Evolutionary conservation across 2,113 vertebrate species (phyloP).

Genomic region (Phasianus colchicus): DNA sequence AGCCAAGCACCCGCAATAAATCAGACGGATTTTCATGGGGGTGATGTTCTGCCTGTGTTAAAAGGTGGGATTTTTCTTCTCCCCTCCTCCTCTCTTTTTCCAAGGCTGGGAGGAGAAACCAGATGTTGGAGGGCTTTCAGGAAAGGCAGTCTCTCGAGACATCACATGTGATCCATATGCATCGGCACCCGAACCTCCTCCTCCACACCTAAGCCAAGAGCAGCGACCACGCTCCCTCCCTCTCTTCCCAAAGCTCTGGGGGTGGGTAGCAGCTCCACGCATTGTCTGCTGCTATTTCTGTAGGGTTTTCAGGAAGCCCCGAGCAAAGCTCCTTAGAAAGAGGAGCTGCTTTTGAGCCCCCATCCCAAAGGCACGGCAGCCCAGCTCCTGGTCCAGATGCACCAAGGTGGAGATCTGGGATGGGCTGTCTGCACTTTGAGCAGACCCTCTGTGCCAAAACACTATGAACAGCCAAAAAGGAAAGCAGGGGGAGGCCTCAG

Average conservation of each 20-base stretch:
- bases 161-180: slow-evolving; percentile 62
- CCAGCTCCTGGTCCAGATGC: neutral
- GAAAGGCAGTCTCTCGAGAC: slow-evolving; percentile 54
- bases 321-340: neutral
- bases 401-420: fast-evolving
- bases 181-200: neutral
- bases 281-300: neutral
- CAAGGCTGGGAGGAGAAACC: slow-evolving; percentile 50
- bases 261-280: neutral
- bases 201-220: neutral
- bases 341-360: neutral
- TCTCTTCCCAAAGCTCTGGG: neutral
- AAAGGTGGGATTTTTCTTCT: slow-evolving; percentile 64
- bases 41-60: slow-evolving; percentile 46
- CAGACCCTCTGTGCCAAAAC: neutral
- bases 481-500: neutral
- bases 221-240: neutral
- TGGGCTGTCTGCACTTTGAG: neutral
- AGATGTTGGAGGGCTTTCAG: slow-evolving; percentile 64
- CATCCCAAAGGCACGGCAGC: neutral
- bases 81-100: slow-evolving; percentile 42
- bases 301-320: neutral
- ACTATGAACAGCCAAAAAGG: neutral
- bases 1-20: slow-evolving; percentile 10
- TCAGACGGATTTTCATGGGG: slow-evolving; percentile 27